phyloP scores from a whole-genome alignment of 2,888 invertebrate genomes.

The Tipula confusa region DNA sequence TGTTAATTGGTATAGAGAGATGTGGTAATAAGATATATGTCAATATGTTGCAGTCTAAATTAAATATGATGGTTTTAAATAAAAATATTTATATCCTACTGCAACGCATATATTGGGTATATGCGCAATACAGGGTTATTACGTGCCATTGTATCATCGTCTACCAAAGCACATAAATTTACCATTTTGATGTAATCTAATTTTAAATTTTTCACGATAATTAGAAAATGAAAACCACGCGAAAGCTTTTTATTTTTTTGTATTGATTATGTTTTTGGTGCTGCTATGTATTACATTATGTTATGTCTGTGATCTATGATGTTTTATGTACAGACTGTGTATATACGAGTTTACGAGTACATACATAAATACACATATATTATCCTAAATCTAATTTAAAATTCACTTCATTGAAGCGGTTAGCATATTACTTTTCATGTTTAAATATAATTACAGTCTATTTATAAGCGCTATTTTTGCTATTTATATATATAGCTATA shows the following conservation, averaged over 20 bases:
- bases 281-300: neutral
- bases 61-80: neutral
- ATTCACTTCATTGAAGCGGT: neutral
- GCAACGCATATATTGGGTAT: neutral
- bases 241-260: neutral
- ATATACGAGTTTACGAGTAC: neutral
- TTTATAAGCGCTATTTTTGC: neutral
- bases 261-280: neutral
- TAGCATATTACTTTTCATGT: neutral
- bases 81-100: neutral
- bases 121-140: neutral
- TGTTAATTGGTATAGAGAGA: neutral
- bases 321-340: neutral
- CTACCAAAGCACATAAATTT: neutral
- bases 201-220: conserved; percentile 20
- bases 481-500: neutral
- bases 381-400: neutral
- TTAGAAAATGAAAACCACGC: neutral
- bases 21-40: neutral
- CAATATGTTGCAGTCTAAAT: neutral
- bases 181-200: neutral
- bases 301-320: conserved; percentile 3
- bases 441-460: conserved; percentile 1
- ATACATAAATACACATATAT: neutral
- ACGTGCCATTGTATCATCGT: neutral